Conservation (phyloP, 2,888 invertebrate genomes). For the Hesperia comma region DNA sequence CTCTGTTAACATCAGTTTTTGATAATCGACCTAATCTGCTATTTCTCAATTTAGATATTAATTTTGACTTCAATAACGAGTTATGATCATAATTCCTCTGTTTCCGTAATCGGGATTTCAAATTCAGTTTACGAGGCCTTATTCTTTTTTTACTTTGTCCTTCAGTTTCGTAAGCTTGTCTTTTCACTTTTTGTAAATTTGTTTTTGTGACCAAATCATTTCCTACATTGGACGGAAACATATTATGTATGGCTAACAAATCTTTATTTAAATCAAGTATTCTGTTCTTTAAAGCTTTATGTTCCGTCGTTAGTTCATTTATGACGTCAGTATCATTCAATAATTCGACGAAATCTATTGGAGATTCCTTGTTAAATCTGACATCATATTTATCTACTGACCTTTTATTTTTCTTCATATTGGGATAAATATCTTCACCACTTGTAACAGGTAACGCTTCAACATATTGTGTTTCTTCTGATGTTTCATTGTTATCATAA, state of each 20-base stretch:
- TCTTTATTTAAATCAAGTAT: slow-evolving; percentile 57
- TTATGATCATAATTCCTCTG: slow-evolving; percentile 30
- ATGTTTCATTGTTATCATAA: slow-evolving; percentile 49
- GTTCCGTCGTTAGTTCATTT: slow-evolving; percentile 45
- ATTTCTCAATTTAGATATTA: slow-evolving; percentile 29
- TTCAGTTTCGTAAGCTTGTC: slow-evolving; percentile 47
- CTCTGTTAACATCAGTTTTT: slow-evolving; percentile 14
- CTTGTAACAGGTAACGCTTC: slow-evolving; percentile 45
- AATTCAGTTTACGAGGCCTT: slow-evolving; percentile 41
- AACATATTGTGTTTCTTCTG: slow-evolving; percentile 43
- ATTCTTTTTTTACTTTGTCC: slow-evolving; percentile 33
- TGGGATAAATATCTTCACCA: slow-evolving; percentile 39
- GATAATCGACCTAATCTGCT: slow-evolving; percentile 4
- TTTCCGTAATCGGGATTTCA: slow-evolving; percentile 42
- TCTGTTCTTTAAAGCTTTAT: slow-evolving; percentile 50
- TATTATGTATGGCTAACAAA: slow-evolving; percentile 52
- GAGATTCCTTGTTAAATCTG: slow-evolving; percentile 28
- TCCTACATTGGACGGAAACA: slow-evolving; percentile 44
- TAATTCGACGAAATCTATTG: slow-evolving; percentile 40
- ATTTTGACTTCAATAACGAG: slow-evolving; percentile 14
- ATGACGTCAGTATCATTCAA: slow-evolving; percentile 46
- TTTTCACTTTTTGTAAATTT: slow-evolving; percentile 46
- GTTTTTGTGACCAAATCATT: slow-evolving; percentile 33
- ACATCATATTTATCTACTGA: slow-evolving; percentile 50
- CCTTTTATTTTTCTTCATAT: slow-evolving; percentile 51